These are phyloP conservation scores for Nesogale talazaci DNA, from an alignment of 2,113 vertebrate genomes.

Conservation along the genomic window DNA sequence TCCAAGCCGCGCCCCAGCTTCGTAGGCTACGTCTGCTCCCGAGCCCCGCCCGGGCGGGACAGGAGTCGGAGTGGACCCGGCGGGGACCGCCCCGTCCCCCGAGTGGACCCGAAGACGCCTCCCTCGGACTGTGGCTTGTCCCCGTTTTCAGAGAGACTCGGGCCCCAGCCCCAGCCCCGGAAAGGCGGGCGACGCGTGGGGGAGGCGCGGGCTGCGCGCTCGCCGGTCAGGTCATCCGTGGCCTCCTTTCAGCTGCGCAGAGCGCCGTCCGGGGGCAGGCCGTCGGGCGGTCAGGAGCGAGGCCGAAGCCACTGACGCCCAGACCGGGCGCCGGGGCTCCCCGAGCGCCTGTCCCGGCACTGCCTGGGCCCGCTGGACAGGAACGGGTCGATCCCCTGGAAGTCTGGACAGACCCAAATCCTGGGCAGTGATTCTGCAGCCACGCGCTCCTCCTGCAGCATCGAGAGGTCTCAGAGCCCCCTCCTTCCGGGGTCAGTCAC, in stretches of 20 bases:
- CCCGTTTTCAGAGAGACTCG: not conserved
- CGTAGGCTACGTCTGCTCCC: not conserved
- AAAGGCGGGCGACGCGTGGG: not conserved
- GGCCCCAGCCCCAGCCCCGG: not conserved
- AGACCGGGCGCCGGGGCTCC: too few relatives aligned
- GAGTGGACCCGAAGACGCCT: not conserved
- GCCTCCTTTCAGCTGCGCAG: not conserved
- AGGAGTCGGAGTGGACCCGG: constrained; percentile 10
- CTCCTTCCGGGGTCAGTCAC: not conserved
- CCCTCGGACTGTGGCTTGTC: not conserved
- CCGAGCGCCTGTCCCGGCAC: too few relatives aligned
- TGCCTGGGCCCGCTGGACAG: too few relatives aligned
- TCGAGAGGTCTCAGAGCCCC: not conserved
- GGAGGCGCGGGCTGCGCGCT: too few relatives aligned
- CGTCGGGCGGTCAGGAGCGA: too few relatives aligned
- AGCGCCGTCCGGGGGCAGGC: not conserved
- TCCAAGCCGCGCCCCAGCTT: not conserved
- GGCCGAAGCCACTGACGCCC: not conserved
- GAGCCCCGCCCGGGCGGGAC: not conserved
- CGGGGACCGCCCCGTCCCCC: not conserved
- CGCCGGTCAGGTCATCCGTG: too few relatives aligned
- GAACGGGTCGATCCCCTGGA: too few relatives aligned
- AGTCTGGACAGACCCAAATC: too few relatives aligned
- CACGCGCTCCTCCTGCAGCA: not conserved
- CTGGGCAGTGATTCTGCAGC: too few relatives aligned